These are phyloP conservation scores for Forbesichthys agassizii DNA, from an alignment of 2,113 vertebrate genomes.

Conservation along the genomic window DNA sequence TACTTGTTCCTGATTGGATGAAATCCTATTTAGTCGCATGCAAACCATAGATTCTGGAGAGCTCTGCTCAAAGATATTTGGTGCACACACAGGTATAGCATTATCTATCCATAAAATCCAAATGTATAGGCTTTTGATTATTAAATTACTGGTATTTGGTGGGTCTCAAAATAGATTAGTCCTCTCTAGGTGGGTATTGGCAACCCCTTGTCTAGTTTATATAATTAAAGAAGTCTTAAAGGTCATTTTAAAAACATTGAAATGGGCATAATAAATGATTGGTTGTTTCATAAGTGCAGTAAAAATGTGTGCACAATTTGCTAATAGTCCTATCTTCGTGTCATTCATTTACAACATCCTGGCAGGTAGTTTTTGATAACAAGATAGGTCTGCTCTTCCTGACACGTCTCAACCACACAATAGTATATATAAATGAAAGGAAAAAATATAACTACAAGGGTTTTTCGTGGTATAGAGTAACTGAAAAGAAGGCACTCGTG, in stretches of 20 bases:
- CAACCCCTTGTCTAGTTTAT: neutral
- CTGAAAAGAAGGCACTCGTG: too few relatives aligned
- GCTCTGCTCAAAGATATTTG: too few relatives aligned
- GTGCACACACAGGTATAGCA: too few relatives aligned
- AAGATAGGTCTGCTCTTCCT: constrained; percentile 10
- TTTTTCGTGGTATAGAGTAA: too few relatives aligned
- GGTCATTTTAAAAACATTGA: neutral
- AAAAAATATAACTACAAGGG: neutral
- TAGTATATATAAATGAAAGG: constrained; percentile 54
- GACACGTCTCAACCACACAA: constrained; percentile 34
- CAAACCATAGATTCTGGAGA: too few relatives aligned
- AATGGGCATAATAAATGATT: neutral
- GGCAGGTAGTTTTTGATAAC: constrained; percentile 40
- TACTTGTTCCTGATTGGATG: too few relatives aligned
- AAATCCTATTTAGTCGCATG: too few relatives aligned
- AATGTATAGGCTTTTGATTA: too few relatives aligned
- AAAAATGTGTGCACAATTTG: constrained; percentile 8
- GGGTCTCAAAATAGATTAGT: too few relatives aligned
- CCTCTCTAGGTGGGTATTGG: too few relatives aligned
- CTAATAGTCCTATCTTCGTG: constrained; percentile 29
- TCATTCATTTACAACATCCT: constrained; percentile 35
- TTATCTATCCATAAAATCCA: too few relatives aligned
- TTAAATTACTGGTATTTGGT: neutral
- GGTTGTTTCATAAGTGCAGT: constrained; percentile 20
- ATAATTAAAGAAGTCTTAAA: neutral